Conservation (phyloP, 1,140 invertebrate genomes). For the Oscheius sp. region DNA sequence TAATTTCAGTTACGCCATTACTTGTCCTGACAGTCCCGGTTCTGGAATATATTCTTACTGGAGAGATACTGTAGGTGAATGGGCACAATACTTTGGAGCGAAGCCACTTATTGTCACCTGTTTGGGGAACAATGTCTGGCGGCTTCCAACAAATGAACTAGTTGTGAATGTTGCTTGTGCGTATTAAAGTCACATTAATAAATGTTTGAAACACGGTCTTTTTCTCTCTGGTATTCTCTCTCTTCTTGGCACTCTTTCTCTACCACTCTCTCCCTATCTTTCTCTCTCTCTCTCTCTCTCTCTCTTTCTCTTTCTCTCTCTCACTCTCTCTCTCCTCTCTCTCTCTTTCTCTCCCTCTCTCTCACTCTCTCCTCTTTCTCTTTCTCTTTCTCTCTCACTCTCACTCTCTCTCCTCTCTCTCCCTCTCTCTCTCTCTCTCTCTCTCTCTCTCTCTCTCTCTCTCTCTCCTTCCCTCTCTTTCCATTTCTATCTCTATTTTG, state of each 20-base stretch:
- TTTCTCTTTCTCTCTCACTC: background rate
- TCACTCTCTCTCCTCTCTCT: background rate
- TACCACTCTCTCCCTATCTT: background rate
- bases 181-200: no score
- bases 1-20: no score
- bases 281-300: background rate
- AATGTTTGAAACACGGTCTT: no score
- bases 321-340: background rate
- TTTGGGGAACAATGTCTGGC: no score
- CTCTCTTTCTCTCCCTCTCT: background rate
- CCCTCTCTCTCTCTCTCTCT: background rate
- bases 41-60: no score
- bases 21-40: no score
- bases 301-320: background rate
- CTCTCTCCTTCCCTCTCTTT: constrained; percentile 21
- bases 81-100: no score
- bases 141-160: no score
- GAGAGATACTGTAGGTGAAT: no score
- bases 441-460: background rate
- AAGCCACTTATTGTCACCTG: no score
- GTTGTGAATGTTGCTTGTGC: no score
- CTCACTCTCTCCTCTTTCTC: background rate
- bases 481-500: constrained; percentile 17
- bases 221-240: background rate
- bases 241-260: background rate